Conservation (phyloP, 2,113 vertebrate genomes). For the Malurus cyaneus region DNA sequence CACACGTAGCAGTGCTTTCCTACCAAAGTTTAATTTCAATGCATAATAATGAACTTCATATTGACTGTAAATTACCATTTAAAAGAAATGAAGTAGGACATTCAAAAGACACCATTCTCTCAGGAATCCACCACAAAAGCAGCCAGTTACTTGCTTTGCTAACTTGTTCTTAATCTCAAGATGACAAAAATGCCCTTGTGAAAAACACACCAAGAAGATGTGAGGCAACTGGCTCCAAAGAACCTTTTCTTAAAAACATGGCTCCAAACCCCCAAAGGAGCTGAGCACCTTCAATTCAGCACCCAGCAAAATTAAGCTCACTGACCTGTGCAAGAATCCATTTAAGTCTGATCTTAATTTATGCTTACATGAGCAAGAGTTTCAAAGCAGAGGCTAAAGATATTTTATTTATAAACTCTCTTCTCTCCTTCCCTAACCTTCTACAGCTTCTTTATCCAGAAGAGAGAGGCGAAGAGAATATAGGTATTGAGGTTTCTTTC, state of each 20-base stretch:
- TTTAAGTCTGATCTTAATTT: constrained; percentile 17
- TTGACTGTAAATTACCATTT: background rate
- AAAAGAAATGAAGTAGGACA: background rate
- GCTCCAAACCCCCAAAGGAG: background rate
- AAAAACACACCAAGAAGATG: background rate
- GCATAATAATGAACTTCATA: background rate
- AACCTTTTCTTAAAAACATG: background rate
- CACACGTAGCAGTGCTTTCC: background rate
- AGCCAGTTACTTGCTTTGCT: background rate
- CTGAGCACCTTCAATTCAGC: background rate
- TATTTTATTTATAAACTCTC: constrained; percentile 36
- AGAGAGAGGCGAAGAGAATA: background rate
- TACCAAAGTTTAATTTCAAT: constrained; percentile 5
- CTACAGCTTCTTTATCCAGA: background rate
- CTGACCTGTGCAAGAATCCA: background rate
- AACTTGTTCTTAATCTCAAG: background rate
- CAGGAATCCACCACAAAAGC: background rate
- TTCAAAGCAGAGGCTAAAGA: background rate
- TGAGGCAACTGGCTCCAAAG: background rate
- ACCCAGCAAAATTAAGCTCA: background rate
- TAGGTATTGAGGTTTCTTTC: background rate
- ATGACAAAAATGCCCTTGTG: background rate
- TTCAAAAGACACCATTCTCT: background rate
- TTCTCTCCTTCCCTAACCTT: background rate
- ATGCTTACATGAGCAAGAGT: background rate